phyloP scores from a whole-genome alignment of 2,888 invertebrate genomes.

The Chymomyza procnemis region DNA sequence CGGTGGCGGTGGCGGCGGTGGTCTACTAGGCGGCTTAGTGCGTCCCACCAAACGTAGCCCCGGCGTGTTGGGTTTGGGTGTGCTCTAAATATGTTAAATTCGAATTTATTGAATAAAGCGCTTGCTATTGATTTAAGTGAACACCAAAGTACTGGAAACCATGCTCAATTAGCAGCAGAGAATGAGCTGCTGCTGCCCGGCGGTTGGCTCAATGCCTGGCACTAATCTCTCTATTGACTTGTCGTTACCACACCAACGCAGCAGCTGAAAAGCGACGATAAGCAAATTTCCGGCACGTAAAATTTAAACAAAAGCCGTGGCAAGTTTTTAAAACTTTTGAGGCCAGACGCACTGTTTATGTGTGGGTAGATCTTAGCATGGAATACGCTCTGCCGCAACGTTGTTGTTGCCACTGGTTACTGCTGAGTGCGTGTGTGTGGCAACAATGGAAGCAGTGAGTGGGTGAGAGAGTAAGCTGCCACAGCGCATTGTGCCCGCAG shows the following conservation, averaged over 20 bases:
- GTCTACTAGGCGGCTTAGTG: background rate
- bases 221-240: conserved; percentile 71
- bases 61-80: conserved; percentile 48
- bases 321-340: conserved; percentile 45
- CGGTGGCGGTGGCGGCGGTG: conserved; percentile 12
- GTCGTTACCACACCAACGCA: conserved; percentile 20
- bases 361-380: conserved; percentile 43
- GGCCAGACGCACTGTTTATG: background rate
- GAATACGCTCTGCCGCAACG: background rate
- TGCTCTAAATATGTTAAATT: conserved; percentile 32
- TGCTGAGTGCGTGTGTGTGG: conserved; percentile 42
- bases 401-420: conserved; percentile 20
- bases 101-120: background rate
- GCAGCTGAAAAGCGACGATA: conserved; percentile 60
- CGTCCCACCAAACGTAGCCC: conserved; percentile 7
- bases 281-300: conserved; percentile 69
- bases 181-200: conserved; percentile 26
- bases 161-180: conserved; percentile 60
- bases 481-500: background rate
- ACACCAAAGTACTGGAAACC: conserved; percentile 49
- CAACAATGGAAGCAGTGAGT: conserved; percentile 46
- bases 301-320: conserved; percentile 65
- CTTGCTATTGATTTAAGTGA: conserved; percentile 59
- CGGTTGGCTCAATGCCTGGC: conserved; percentile 42
- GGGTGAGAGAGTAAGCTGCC: no score